Evolutionary conservation across 2,888 invertebrate genomes (phyloP), one percentile per base, ranked within the genome.

Genomic region (Dolichopus griseipennis): DNA sequence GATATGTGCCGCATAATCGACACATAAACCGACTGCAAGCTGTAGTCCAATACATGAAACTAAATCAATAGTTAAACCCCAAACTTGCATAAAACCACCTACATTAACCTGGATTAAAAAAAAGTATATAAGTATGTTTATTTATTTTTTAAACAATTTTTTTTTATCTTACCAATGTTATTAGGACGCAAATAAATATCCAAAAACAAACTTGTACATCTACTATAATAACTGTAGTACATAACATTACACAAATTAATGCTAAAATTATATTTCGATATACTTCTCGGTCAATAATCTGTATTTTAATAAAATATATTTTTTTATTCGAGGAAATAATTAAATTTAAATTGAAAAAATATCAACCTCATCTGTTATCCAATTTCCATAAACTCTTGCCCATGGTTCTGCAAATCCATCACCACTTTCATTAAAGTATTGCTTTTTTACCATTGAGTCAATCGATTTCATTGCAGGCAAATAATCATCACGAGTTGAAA

Each of bases 1-100:
- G 8, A 91, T 88, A 76, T 91, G 91, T 3, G 91, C 90, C 0
- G 92, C 90, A 74, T 92, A 93, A 79, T 93, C 93, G 0, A 93
- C 90, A 75, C 92, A 91, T 66, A 93, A 82, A 66, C 93, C 93
- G 70, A 92, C 89, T 4, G 91, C 91, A 43, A 93, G 82, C 75
- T 92, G 90, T 15, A 93, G 82, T 37, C 90, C 90, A 68, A 93
- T 90, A 76, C 92, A 91, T 67, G 92, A 90, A 12, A 90, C 90
- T 67, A 91, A 86, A 77, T 93, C 92, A 61, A 93, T 89, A 4
- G 92, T 91, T 77, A 92, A 83, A 6, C 89, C 91, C 92, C 91
- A 92, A 72, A 87, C 84, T 76, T 89, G 88, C 90, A 91, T 91
- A 76, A 87, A 88, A 1, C 91, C 91, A 73, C 88, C 86, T 15